These are phyloP conservation scores for Pluvianellus socialis DNA, from an alignment of 2,113 vertebrate genomes.

Conservation along the genomic window DNA sequence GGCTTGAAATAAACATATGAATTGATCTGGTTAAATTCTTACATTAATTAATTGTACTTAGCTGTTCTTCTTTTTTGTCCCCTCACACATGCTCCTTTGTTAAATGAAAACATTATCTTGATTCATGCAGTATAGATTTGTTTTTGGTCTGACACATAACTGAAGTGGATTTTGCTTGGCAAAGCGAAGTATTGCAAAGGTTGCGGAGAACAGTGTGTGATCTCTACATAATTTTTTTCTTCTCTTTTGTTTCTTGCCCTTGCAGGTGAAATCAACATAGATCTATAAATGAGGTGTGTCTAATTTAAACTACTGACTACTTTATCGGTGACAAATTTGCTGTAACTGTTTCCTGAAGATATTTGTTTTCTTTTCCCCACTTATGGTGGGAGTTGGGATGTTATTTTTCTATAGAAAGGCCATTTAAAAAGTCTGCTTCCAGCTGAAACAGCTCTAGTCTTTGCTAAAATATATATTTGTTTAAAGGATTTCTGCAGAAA, in stretches of 20 bases:
- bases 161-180: neutral
- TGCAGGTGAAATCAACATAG: neutral
- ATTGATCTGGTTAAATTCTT: neutral
- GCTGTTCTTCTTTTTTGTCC: neutral
- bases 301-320: neutral
- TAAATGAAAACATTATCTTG: neutral
- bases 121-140: neutral
- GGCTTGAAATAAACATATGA: neutral
- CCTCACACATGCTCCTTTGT: neutral
- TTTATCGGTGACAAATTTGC: neutral
- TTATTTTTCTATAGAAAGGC: neutral
- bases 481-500: neutral
- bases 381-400: neutral
- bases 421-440: neutral
- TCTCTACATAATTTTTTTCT: neutral
- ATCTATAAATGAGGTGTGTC: neutral
- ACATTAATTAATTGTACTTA: neutral
- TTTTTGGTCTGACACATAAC: neutral
- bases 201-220: neutral
- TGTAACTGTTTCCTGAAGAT: neutral
- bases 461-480: neutral
- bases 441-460: slow-evolving; percentile 9
- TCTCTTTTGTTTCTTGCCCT: neutral
- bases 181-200: neutral
- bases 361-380: neutral